Conservation (phyloP, 1,140 invertebrate species). For the Paramacrobiotus metropolitanus region DNA sequence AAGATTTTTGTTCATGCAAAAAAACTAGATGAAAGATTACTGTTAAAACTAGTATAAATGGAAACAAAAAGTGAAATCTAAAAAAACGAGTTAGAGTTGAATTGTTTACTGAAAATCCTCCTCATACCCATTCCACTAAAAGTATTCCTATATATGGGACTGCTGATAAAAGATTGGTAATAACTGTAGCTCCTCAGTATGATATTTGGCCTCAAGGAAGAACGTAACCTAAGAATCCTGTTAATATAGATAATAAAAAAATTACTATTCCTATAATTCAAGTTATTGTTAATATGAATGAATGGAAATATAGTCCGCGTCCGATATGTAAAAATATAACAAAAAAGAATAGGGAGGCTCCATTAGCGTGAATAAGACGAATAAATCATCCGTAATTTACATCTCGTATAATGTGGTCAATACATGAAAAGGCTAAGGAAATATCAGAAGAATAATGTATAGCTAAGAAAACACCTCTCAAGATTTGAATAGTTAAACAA, state of each 20-base stretch:
- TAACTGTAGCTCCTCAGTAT: constrained; percentile 11
- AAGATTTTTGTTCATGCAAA: constrained; percentile 10
- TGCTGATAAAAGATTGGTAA: constrained; percentile 11
- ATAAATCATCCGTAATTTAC: constrained; percentile 10
- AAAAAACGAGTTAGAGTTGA: constrained; percentile 13
- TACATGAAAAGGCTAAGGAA: constrained; percentile 8
- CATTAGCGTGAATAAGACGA: constrained; percentile 9
- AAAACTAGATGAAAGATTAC: background rate
- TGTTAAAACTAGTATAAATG: constrained; percentile 8
- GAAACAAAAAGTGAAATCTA: constrained; percentile 12
- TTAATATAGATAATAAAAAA: constrained; percentile 11
- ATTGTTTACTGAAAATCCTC: constrained; percentile 10
- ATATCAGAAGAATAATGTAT: constrained; percentile 10
- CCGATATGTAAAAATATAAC: constrained; percentile 10
- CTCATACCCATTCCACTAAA: constrained; percentile 12
- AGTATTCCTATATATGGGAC: constrained; percentile 10
- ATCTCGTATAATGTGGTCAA: constrained; percentile 10
- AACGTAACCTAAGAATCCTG: constrained; percentile 11
- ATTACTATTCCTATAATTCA: constrained; percentile 10
- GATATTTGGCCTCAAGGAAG: constrained; percentile 11
- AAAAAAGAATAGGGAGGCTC: constrained; percentile 11
- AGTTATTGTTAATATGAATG: constrained; percentile 8
- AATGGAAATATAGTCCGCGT: constrained; percentile 9
- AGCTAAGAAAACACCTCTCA: constrained; percentile 9
- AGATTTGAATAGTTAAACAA: constrained; percentile 9